Percentiles rank a stretch among this genome's conserved stretches.
Conservation (phyloP, 2,113 vertebrate species). For the Cephalopterus ornatus region DNA sequence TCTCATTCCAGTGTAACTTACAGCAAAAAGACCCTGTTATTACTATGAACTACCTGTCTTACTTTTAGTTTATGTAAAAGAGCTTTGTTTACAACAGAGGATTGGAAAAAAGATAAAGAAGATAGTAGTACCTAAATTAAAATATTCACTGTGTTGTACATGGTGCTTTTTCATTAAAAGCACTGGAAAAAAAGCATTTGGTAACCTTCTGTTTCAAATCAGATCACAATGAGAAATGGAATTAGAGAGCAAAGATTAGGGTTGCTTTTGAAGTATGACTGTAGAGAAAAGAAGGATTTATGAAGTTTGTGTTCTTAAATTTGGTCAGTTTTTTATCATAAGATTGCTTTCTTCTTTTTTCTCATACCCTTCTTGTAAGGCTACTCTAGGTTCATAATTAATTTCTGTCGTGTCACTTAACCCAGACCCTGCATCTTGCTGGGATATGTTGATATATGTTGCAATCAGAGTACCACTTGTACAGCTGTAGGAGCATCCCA, state of each 20-base stretch:
- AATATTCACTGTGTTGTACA: neutral
- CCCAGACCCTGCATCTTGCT: neutral
- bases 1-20: rapidly evolving
- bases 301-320: neutral
- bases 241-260: neutral
- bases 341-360: neutral
- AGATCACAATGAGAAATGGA: neutral
- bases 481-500: neutral
- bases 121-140: neutral
- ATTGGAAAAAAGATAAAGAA: neutral
- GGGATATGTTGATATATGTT: neutral
- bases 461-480: neutral
- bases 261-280: neutral
- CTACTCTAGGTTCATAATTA: neutral
- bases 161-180: neutral
- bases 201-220: neutral
- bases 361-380: neutral
- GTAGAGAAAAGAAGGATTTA: neutral
- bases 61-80: neutral
- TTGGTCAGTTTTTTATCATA: neutral
- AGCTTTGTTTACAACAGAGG: neutral
- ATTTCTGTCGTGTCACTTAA: neutral
- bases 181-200: neutral
- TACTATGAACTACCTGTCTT: neutral
- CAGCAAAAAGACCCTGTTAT: neutral